phyloP scores from a whole-genome alignment of 2,113 vertebrate species.

The Larimichthys polyactis region DNA sequence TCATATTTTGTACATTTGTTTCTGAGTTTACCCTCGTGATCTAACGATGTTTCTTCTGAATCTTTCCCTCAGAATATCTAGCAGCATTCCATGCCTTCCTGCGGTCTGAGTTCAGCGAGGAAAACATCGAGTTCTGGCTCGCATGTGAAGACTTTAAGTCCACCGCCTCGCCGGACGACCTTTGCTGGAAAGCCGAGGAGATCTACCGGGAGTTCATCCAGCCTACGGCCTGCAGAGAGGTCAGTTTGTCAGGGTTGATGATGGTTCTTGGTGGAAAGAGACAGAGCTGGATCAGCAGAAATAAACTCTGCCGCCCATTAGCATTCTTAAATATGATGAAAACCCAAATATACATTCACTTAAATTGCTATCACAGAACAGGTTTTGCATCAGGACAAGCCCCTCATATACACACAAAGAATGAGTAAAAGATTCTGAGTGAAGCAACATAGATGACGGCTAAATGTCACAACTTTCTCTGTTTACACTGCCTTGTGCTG shows the following conservation, averaged over 20 bases:
- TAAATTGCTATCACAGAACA: not conserved
- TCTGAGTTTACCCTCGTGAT: not conserved
- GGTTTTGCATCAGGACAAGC: not conserved
- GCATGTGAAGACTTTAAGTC: conserved; percentile 78
- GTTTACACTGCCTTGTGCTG: not conserved
- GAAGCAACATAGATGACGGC: conserved; percentile 14
- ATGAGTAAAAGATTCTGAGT: not conserved
- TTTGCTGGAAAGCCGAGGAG: conserved; percentile 65
- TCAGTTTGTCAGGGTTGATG: conserved; percentile 45
- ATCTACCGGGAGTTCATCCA: conserved; percentile 81
- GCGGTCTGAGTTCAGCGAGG: conserved; percentile 82
- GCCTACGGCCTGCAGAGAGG: conserved; percentile 77
- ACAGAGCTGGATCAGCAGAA: not conserved
- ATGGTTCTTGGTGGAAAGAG: not conserved
- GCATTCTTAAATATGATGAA: not conserved
- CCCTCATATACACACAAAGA: not conserved
- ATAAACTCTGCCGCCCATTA: not conserved
- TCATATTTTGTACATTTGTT: not conserved
- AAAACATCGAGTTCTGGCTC: conserved; percentile 84
- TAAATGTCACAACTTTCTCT: conserved; percentile 15
- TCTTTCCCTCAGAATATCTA: conserved; percentile 59
- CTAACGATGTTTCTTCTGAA: not conserved
- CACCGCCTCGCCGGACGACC: conserved; percentile 50
- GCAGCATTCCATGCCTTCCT: conserved; percentile 78
- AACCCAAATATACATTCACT: not conserved